Evolutionary conservation across 2,888 invertebrate genomes (phyloP).

Genomic region (Caradrina clavipalpis): DNA sequence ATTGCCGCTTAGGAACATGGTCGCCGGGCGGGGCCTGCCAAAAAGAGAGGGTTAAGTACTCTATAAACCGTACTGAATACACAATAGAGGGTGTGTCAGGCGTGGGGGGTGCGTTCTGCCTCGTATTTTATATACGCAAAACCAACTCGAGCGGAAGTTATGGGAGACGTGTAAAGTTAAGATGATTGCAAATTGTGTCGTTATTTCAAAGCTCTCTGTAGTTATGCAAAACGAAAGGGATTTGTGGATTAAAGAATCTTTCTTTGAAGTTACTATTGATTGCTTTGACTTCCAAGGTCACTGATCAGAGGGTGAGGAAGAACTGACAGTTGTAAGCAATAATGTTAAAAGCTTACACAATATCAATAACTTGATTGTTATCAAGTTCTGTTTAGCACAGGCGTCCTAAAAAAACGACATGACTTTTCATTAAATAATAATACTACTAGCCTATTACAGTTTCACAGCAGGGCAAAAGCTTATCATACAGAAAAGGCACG

Average conservation of each 20-base stretch:
- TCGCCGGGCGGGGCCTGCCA: constrained; percentile 69
- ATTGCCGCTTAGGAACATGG: constrained; percentile 58
- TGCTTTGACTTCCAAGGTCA: not conserved
- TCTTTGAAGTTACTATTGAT: not conserved
- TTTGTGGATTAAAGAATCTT: constrained; percentile 8
- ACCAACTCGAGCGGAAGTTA: constrained; percentile 73
- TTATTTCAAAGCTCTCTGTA: constrained; percentile 41
- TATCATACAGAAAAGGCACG: too few species aligned
- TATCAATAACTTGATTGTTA: not conserved
- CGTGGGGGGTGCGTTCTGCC: constrained; percentile 37
- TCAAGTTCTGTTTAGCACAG: not conserved
- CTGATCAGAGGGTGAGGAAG: not conserved
- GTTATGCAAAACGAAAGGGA: constrained; percentile 27
- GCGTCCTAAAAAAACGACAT: not conserved
- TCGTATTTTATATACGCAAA: constrained; percentile 72
- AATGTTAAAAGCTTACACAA: not conserved
- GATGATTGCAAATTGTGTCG: constrained; percentile 64
- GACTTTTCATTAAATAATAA: too few species aligned
- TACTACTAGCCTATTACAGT: too few species aligned
- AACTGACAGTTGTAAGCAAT: not conserved
- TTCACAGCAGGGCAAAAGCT: too few species aligned
- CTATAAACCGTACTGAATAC: constrained; percentile 78
- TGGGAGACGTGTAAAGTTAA: constrained; percentile 67
- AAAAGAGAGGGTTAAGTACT: constrained; percentile 79
- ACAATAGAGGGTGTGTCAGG: constrained; percentile 68